Conservation (phyloP, 2,113 vertebrate genomes). For the Telmatochromis brichardi region DNA sequence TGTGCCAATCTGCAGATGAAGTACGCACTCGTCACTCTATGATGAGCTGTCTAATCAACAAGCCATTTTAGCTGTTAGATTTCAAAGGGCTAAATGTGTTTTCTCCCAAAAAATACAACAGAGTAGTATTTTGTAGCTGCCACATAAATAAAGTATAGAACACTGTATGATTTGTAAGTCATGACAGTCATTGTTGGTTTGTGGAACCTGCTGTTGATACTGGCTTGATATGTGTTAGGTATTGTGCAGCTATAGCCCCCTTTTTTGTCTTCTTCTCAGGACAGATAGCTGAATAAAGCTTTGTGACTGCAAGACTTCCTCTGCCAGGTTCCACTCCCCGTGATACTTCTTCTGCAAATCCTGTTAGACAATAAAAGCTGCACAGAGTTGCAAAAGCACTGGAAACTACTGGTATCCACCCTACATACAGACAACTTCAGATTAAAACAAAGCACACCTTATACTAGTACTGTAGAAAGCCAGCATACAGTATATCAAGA, state of each 20-base stretch:
- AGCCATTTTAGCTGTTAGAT: not conserved
- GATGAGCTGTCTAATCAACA: not conserved
- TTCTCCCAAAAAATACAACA: not conserved
- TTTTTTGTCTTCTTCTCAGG: not conserved
- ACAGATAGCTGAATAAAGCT: not conserved
- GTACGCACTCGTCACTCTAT: not conserved
- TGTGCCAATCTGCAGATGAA: not conserved
- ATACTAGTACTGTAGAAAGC: not conserved
- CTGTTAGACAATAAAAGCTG: not conserved
- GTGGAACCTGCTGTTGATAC: not conserved
- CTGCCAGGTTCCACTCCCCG: not conserved
- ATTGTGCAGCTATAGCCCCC: not conserved
- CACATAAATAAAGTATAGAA: not conserved
- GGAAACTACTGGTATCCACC: not conserved
- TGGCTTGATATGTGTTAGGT: not conserved
- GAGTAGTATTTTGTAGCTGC: not conserved
- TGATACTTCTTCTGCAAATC: not conserved
- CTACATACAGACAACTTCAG: not conserved
- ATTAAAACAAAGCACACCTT: not conserved
- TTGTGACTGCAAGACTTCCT: constrained; percentile 24
- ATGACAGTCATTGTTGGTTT: not conserved
- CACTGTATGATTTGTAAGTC: not conserved
- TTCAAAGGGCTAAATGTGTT: not conserved
- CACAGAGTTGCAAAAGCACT: not conserved
- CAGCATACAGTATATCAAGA: not conserved